These are phyloP conservation scores for Troides helena DNA, from an alignment of 2,888 invertebrate species.

Conservation along the genomic window DNA sequence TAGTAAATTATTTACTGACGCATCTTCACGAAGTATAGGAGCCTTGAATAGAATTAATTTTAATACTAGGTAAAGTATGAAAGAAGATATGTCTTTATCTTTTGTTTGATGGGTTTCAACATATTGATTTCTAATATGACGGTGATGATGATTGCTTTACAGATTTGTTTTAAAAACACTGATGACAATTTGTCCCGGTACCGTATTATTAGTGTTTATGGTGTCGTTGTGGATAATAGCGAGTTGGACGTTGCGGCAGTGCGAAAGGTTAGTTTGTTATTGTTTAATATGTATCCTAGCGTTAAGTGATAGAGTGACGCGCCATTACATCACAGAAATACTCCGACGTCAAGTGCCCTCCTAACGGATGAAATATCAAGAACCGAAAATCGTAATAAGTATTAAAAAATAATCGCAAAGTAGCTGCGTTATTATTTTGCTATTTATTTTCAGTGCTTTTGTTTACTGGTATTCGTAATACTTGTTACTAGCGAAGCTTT, in stretches of 20 bases:
- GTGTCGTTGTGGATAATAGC: slow-evolving; percentile 99
- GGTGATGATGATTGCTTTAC: slow-evolving; percentile 41
- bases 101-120: background rate
- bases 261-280: slow-evolving; percentile 91
- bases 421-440: slow-evolving; percentile 18
- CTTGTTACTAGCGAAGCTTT: slow-evolving; percentile 45
- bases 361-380: background rate
- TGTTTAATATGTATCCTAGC: slow-evolving; percentile 32
- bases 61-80: slow-evolving; percentile 89
- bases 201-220: slow-evolving; percentile 98
- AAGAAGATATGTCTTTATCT: background rate
- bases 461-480: slow-evolving; percentile 18
- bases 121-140: too few species aligned
- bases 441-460: slow-evolving; percentile 19
- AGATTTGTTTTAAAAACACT: slow-evolving; percentile 97
- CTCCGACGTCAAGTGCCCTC: background rate
- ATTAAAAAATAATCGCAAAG: slow-evolving; percentile 6
- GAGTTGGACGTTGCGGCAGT: slow-evolving; percentile 98
- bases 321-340: background rate
- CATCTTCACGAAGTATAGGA: slow-evolving; percentile 98
- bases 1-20: slow-evolving; percentile 99
- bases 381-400: background rate
- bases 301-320: background rate
- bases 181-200: slow-evolving; percentile 99
- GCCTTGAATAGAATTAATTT: slow-evolving; percentile 99